Evolutionary conservation across 1,140 invertebrate species (phyloP).

Genomic region (Mycetomoellerius zeteki): DNA sequence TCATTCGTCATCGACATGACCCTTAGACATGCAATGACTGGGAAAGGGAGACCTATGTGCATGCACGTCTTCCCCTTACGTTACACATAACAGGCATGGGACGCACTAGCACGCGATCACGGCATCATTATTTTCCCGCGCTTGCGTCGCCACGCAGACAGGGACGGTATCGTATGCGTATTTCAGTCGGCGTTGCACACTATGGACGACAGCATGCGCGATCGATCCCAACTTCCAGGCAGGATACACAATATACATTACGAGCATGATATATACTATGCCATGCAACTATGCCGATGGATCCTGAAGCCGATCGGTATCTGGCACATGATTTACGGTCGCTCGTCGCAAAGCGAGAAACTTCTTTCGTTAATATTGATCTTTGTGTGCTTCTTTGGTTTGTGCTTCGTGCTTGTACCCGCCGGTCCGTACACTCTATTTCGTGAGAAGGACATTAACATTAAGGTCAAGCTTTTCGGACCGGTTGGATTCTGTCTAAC

Average conservation of each 20-base stretch:
- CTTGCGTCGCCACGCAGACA: constrained; percentile 54
- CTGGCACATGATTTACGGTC: constrained; percentile 56
- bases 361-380: background rate
- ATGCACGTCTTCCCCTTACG: background rate
- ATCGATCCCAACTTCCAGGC: constrained; percentile 22
- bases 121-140: constrained; percentile 42
- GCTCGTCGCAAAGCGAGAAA: constrained; percentile 10
- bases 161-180: background rate
- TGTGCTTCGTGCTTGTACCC: constrained; percentile 65
- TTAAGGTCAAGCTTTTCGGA: constrained; percentile 63
- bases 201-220: constrained; percentile 37
- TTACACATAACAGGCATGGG: background rate
- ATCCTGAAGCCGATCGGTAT: constrained; percentile 74
- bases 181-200: constrained; percentile 23
- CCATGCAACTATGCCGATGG: constrained; percentile 69
- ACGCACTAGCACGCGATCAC: constrained; percentile 9
- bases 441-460: constrained; percentile 58
- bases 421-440: constrained; percentile 36
- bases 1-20: constrained; percentile 7
- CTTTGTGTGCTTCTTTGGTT: background rate
- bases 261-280: constrained; percentile 62
- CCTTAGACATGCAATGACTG: constrained; percentile 8
- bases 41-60: background rate
- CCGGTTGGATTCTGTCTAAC: constrained; percentile 69
- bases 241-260: constrained; percentile 44